Conservation (phyloP, 2,113 vertebrate genomes). For the Pholis gunnellus region DNA sequence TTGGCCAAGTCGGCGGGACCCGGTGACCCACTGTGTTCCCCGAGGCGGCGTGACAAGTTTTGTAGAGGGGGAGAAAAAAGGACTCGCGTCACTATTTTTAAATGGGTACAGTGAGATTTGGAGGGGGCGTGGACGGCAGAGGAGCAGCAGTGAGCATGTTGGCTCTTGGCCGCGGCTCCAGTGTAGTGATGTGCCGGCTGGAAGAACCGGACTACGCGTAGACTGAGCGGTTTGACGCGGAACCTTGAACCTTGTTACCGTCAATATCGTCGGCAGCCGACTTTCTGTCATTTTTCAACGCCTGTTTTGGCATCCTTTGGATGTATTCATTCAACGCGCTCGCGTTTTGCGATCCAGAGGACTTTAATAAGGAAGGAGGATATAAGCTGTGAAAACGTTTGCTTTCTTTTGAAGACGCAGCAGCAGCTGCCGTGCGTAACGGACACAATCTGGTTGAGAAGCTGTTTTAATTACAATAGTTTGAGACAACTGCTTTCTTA, state of each 20-base stretch:
- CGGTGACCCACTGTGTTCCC: constrained; percentile 36
- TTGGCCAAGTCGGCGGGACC: constrained; percentile 44
- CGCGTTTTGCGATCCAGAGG: neutral
- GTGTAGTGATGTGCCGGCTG: constrained; percentile 64
- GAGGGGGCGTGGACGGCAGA: constrained; percentile 78
- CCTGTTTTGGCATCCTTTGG: constrained; percentile 8
- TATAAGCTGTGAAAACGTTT: constrained; percentile 1
- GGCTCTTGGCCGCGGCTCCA: constrained; percentile 65
- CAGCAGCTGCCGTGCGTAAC: constrained; percentile 54
- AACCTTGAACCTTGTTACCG: constrained; percentile 8
- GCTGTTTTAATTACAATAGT: constrained; percentile 56
- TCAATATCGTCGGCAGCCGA: neutral
- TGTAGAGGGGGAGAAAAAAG: neutral
- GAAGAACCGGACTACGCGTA: constrained; percentile 46
- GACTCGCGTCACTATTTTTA: constrained; percentile 73
- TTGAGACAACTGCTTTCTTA: constrained; percentile 9
- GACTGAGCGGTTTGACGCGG: constrained; percentile 40
- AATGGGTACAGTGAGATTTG: constrained; percentile 62
- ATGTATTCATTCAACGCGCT: constrained; percentile 17
- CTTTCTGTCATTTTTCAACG: constrained; percentile 28
- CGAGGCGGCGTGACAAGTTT: constrained; percentile 71
- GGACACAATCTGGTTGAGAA: constrained; percentile 15
- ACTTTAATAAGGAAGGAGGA: constrained; percentile 11
- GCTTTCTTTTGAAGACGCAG: constrained; percentile 11
- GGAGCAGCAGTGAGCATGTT: constrained; percentile 67